Evolutionary conservation across 2,797 vertebrate species (phyloP).

Genomic region (Sebastes steindachneri): DNA sequence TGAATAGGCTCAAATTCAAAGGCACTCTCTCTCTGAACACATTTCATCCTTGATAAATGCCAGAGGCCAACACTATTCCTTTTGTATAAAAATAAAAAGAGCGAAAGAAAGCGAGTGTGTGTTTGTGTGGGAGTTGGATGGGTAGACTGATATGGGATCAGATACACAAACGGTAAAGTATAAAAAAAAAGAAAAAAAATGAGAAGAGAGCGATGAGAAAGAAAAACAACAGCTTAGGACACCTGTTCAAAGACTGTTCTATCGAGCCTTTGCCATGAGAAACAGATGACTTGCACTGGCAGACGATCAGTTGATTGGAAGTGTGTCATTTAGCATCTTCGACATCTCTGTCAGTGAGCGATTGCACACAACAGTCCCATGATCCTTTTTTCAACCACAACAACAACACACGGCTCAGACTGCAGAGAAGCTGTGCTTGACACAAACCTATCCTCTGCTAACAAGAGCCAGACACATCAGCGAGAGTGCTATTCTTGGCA

Average conservation of each 20-base stretch:
- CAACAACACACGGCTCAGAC: constrained; percentile 55
- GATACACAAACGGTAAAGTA: constrained; percentile 11
- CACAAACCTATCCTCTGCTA: constrained; percentile 74
- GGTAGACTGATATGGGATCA: constrained; percentile 9
- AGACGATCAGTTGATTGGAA: constrained; percentile 65
- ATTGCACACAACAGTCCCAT: constrained; percentile 48
- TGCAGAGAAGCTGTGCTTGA: constrained; percentile 57
- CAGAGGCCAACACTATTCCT: constrained; percentile 48
- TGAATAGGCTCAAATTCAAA: constrained; percentile 64
- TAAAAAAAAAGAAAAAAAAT: not conserved
- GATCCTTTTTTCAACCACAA: constrained; percentile 56
- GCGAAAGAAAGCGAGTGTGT: not conserved
- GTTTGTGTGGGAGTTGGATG: not conserved
- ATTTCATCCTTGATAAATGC: constrained; percentile 66
- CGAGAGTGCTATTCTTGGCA: constrained; percentile 81
- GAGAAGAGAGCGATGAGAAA: constrained; percentile 29
- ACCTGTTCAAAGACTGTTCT: constrained; percentile 69
- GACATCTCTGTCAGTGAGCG: constrained; percentile 66
- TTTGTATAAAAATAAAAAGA: constrained; percentile 27
- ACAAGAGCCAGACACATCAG: constrained; percentile 81
- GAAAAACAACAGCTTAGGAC: constrained; percentile 53
- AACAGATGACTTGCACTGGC: constrained; percentile 63
- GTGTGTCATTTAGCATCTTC: constrained; percentile 67
- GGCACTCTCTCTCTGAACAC: constrained; percentile 44
- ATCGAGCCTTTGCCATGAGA: constrained; percentile 25